Conservation (phyloP, 2,797 vertebrate genomes). For the Xenopus petersii region DNA sequence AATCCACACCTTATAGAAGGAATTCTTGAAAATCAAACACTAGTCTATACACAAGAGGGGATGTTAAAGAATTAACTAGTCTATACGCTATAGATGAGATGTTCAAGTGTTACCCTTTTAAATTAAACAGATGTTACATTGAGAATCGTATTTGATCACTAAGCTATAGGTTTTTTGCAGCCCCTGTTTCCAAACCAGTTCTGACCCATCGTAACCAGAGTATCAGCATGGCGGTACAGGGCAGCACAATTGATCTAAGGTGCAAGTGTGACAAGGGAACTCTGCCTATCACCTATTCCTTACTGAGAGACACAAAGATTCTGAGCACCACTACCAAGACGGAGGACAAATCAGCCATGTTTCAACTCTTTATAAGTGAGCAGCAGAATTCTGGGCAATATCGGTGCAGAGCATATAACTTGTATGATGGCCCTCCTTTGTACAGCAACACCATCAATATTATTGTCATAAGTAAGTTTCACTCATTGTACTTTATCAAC, state of each 20-base stretch:
- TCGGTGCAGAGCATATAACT: slow-evolving; percentile 60
- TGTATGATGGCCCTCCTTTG: slow-evolving; percentile 54
- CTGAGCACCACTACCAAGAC: not conserved
- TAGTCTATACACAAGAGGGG: too few species aligned
- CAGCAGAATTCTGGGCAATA: slow-evolving; percentile 53
- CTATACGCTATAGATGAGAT: too few species aligned
- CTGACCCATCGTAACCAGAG: slow-evolving; percentile 51
- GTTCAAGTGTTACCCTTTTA: too few species aligned
- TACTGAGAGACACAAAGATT: slow-evolving; percentile 50
- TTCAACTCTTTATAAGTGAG: slow-evolving; percentile 56
- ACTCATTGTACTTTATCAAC: too few species aligned
- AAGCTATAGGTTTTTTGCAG: slow-evolving; percentile 44
- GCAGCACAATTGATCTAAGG: slow-evolving; percentile 56
- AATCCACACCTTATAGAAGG: too few species aligned
- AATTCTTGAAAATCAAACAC: too few species aligned
- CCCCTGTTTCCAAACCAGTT: slow-evolving; percentile 63
- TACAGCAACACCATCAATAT: slow-evolving; percentile 58
- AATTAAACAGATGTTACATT: too few species aligned
- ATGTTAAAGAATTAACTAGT: too few species aligned
- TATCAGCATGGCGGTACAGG: slow-evolving; percentile 58
- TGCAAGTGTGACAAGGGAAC: slow-evolving; percentile 63
- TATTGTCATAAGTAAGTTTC: slow-evolving; percentile 65
- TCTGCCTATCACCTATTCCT: slow-evolving; percentile 59
- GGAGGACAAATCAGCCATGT: slow-evolving; percentile 49
- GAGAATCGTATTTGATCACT: too few species aligned